Conservation (phyloP, 2,888 invertebrate species). For the Epicampocera succincta region DNA sequence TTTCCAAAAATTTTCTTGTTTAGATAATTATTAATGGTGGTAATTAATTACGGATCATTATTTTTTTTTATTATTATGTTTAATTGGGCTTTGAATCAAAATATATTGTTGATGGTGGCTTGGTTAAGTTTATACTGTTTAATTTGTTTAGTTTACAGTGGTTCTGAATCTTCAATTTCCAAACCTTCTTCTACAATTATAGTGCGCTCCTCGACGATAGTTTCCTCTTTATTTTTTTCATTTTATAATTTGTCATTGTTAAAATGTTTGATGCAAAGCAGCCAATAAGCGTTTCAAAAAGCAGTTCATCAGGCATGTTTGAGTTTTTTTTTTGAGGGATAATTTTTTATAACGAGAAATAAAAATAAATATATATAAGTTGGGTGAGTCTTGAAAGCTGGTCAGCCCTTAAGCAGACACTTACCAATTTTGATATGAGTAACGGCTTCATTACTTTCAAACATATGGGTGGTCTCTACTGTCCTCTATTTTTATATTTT, state of each 20-base stretch:
- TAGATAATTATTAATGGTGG: constrained; percentile 32
- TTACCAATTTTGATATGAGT: constrained; percentile 81
- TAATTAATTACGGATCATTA: constrained; percentile 50
- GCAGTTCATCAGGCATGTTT: constrained; percentile 58
- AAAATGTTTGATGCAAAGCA: constrained; percentile 71
- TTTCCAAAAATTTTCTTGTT: constrained; percentile 10
- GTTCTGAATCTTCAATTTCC: constrained; percentile 78
- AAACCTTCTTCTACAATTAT: constrained; percentile 81
- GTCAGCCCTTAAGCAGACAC: constrained; percentile 69
- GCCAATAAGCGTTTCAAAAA: constrained; percentile 72
- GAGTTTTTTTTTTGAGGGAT: constrained; percentile 10
- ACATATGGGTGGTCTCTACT: constrained; percentile 80
- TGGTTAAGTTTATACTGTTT: constrained; percentile 70
- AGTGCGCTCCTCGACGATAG: constrained; percentile 81
- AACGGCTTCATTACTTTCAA: constrained; percentile 80
- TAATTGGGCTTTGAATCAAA: constrained; percentile 45
- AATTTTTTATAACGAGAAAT: not conserved
- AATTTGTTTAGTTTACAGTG: constrained; percentile 74
- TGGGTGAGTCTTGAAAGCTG: constrained; percentile 60
- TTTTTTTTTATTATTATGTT: constrained; percentile 45
- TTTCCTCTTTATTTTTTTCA: constrained; percentile 77
- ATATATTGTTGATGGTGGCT: constrained; percentile 62
- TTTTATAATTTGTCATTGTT: constrained; percentile 47
- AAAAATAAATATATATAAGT: constrained; percentile 41
- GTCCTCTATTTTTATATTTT: constrained; percentile 76